Evolutionary conservation across 2,888 invertebrate genomes (phyloP).

Genomic region (Erpobdella octoculata): DNA sequence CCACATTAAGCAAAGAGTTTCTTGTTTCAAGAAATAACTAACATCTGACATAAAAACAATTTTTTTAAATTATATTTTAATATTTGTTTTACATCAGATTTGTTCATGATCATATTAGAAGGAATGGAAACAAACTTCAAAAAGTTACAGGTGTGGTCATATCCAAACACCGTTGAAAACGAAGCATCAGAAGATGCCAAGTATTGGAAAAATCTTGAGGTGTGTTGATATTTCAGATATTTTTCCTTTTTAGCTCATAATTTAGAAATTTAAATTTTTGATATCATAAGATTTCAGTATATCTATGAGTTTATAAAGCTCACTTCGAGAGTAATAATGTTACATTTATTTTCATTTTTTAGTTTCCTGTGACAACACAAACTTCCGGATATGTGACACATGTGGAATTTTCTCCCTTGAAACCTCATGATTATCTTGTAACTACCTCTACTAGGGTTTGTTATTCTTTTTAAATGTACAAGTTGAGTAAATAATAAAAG

Average conservation of each 20-base stretch:
- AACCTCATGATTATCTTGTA: constrained; percentile 82
- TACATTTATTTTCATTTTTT: constrained; percentile 45
- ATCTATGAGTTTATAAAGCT: too few relatives aligned
- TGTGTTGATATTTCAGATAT: constrained; percentile 49
- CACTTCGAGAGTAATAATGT: too few relatives aligned
- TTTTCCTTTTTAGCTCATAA: background rate
- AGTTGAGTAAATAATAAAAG: background rate
- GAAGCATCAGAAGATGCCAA: constrained; percentile 68
- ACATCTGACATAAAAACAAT: too few relatives aligned
- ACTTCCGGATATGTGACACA: constrained; percentile 86
- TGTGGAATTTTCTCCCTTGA: constrained; percentile 78
- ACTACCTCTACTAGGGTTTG: constrained; percentile 79
- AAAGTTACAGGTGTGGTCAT: constrained; percentile 21
- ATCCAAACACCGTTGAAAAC: constrained; percentile 40
- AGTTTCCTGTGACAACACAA: constrained; percentile 78
- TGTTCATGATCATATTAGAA: too few relatives aligned
- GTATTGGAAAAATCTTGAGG: constrained; percentile 82
- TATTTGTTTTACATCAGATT: too few relatives aligned
- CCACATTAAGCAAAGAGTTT: too few relatives aligned
- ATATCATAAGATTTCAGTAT: too few relatives aligned
- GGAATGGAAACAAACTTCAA: constrained; percentile 13
- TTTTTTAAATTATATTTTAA: too few relatives aligned
- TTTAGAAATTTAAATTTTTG: too few relatives aligned
- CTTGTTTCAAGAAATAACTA: too few relatives aligned
- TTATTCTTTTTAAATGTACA: background rate